Conservation (phyloP, 2,888 invertebrate species). For the Tromatobia lineatoria region DNA sequence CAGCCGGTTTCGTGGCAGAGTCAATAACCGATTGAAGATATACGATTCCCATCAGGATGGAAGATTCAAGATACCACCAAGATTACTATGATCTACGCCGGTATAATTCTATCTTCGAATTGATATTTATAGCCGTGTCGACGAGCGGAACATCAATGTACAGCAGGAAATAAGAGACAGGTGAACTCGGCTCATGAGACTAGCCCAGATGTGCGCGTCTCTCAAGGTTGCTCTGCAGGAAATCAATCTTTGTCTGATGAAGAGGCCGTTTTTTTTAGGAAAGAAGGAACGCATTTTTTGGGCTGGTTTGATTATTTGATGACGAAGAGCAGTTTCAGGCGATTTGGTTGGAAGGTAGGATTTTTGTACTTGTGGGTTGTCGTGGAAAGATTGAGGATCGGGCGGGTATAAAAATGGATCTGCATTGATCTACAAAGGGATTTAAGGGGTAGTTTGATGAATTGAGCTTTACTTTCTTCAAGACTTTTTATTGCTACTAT, state of each 20-base stretch:
- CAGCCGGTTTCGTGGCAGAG: slow-evolving; percentile 57
- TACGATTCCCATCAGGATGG: slow-evolving; percentile 58
- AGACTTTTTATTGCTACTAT: too few species aligned
- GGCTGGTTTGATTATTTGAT: too few species aligned
- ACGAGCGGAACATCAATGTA: slow-evolving; percentile 27
- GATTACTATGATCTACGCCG: slow-evolving; percentile 56
- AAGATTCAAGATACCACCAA: slow-evolving; percentile 47
- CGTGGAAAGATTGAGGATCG: background rate
- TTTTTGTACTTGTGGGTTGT: background rate
- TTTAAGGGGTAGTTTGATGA: too few species aligned
- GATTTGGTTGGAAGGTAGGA: background rate
- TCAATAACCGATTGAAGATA: slow-evolving; percentile 62
- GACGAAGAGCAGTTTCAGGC: too few species aligned
- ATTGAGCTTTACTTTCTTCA: too few species aligned
- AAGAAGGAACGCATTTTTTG: background rate
- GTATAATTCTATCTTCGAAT: slow-evolving; percentile 52
- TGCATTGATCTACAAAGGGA: background rate
- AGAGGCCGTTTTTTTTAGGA: background rate
- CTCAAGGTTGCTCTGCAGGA: background rate
- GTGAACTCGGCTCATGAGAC: background rate
- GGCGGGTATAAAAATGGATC: background rate
- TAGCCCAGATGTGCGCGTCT: background rate
- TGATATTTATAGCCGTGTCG: slow-evolving; percentile 58
- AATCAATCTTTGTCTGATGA: background rate
- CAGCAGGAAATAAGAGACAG: background rate